phyloP scores from a whole-genome alignment of 2,113 vertebrate genomes.

The Megaptera novaeangliae region DNA sequence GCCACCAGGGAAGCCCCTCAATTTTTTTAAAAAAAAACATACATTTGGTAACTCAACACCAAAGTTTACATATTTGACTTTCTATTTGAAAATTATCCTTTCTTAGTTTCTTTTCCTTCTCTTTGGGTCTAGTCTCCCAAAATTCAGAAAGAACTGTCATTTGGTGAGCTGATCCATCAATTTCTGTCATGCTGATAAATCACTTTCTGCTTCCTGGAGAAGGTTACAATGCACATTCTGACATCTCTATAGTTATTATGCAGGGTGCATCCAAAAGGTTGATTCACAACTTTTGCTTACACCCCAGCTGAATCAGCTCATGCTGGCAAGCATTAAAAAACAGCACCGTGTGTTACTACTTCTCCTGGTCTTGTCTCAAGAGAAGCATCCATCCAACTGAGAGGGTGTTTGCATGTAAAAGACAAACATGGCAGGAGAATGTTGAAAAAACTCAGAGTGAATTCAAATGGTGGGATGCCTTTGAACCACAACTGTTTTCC shows the following conservation, averaged over 20 bases:
- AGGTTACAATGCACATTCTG: not conserved
- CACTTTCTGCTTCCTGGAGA: not conserved
- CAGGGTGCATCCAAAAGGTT: not conserved
- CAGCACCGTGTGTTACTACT: not conserved
- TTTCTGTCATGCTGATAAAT: not conserved
- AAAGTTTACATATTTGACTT: not conserved
- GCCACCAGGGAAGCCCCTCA: no score
- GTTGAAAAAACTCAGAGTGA: not conserved
- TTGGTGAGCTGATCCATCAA: not conserved
- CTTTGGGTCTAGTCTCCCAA: not conserved
- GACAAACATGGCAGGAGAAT: slow-evolving; percentile 21
- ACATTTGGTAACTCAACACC: not conserved
- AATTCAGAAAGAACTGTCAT: not conserved
- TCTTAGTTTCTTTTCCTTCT: not conserved
- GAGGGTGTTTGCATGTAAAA: not conserved
- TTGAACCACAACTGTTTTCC: slow-evolving; percentile 71
- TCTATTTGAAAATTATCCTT: not conserved
- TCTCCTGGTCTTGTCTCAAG: not conserved
- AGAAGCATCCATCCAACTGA: not conserved
- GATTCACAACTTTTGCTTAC: not conserved
- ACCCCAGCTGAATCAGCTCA: not conserved
- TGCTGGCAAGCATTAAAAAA: not conserved
- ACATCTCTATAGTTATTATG: not conserved
- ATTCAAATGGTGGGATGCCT: slow-evolving; percentile 48
- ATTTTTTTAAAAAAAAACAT: no score